These are phyloP conservation scores for Drosophila pruinosa DNA, from an alignment of 1,140 invertebrate genomes.

Conservation along the genomic window DNA sequence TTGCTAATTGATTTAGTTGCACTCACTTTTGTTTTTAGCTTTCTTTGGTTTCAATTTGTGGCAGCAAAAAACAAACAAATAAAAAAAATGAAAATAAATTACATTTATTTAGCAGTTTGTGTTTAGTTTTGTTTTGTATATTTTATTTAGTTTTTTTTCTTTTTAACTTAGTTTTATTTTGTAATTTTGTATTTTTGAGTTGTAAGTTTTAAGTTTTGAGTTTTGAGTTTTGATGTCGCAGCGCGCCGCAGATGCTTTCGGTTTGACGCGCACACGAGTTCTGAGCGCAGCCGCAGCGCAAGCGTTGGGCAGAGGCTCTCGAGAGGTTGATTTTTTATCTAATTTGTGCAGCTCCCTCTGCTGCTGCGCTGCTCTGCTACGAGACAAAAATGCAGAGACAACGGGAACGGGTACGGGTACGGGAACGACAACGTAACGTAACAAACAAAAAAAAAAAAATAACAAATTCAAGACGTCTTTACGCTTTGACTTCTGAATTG, in stretches of 20 bases:
- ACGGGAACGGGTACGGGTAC: no score
- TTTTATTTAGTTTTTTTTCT: conserved; percentile 11
- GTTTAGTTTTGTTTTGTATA: conserved; percentile 14
- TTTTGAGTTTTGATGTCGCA: conserved; percentile 23
- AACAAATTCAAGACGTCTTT: conserved; percentile 53
- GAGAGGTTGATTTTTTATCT: conserved; percentile 23
- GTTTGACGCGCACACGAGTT: conserved; percentile 72
- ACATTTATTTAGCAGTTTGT: background rate
- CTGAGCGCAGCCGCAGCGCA: conserved; percentile 73
- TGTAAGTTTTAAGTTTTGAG: background rate
- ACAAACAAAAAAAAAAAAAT: conserved; percentile 24
- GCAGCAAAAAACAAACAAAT: conserved; percentile 51
- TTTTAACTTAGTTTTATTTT: conserved; percentile 3
- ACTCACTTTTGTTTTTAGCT: no score
- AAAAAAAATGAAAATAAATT: conserved; percentile 30
- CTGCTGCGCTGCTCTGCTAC: conserved; percentile 14
- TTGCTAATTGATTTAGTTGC: conserved; percentile 21
- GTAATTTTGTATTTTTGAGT: background rate
- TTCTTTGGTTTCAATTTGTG: conserved; percentile 40
- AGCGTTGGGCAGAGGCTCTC: conserved; percentile 47
- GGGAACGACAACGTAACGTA: no score
- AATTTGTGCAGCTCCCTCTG: conserved; percentile 31
- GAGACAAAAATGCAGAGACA: no score
- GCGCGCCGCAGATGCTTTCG: conserved; percentile 67
- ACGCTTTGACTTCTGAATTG: conserved; percentile 51